Evolutionary conservation across 2,113 vertebrate species (phyloP), one percentile per base, ranked within the genome.

Genomic region (Larimichthys crocea): DNA sequence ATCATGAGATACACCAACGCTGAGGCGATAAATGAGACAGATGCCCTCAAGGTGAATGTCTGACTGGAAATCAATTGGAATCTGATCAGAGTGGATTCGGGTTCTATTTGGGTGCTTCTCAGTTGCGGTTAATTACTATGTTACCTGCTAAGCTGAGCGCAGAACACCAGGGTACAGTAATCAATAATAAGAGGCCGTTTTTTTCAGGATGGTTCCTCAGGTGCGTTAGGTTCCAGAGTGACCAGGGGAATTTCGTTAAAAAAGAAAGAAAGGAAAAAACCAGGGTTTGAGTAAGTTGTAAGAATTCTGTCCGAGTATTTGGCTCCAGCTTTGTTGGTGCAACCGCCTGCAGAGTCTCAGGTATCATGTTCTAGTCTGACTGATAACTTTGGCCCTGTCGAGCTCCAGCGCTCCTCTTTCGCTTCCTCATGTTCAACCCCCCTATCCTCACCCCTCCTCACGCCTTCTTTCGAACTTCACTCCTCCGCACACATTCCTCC

Each of bases 321-420:
- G 74, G 55, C 76, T 53, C 40, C 65, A 15, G 85, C 73, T 85
- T 84, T 91, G 89, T 91, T 89, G 79, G 83, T 22, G 52, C 71
- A 80, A 71, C 73, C 73, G 69, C 88, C 86, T 40, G 64, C 67
- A 40, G 73, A 76, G 79, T 88, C 86, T 82, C 82, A 87, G 79
- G 86, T 92, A 84, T 92, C 92, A 46, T 68, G 79, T 80, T 87
- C 53, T 40, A 67, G 79, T 24, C 88, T 68, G 84, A 86, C 66
- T 86, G 91, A 93, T 90, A 76, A 84, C 88, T 89, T 89, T 87
- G 90, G 83, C 76, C 88, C 77, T 66, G 89, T 91, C 91, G 89
- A 84, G 91, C 89, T 93, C 88, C 81, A 61, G 62, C 9, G 52
- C 89, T 80, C 76, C 65, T 91, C 86, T 84, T 85, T 50, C 35